Evolutionary conservation across 2,797 vertebrate species (phyloP).

Genomic region (Urosaurus nigricauda): DNA sequence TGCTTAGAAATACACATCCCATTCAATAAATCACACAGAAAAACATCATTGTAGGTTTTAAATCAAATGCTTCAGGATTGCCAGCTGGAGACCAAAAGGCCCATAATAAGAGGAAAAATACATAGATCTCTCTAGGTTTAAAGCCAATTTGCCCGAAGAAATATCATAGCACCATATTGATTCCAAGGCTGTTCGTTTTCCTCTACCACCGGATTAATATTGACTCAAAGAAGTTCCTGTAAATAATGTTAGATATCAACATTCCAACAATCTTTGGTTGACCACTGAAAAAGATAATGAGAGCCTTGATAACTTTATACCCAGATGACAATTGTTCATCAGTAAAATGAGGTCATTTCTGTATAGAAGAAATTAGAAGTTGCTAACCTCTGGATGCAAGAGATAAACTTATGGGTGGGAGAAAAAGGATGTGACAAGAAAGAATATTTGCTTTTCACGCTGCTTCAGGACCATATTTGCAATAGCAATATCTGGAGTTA

Average conservation of each 20-base stretch:
- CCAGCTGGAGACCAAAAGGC: slow-evolving; percentile 25
- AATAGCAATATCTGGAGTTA: no score
- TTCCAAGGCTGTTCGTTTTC: slow-evolving; percentile 18
- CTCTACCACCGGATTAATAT: slow-evolving; percentile 53
- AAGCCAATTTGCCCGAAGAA: slow-evolving; percentile 58
- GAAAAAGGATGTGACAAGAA: not conserved
- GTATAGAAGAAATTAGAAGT: slow-evolving; percentile 14
- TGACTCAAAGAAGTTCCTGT: slow-evolving; percentile 53
- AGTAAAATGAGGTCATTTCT: slow-evolving; percentile 32
- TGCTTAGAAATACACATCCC: slow-evolving; percentile 54
- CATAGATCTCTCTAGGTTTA: slow-evolving; percentile 56
- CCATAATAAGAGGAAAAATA: slow-evolving; percentile 53
- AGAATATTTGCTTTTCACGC: slow-evolving; percentile 2
- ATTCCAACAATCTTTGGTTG: slow-evolving; percentile 39
- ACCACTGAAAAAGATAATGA: slow-evolving; percentile 55
- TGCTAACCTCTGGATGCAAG: not conserved
- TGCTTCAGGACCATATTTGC: not conserved
- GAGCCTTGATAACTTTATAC: slow-evolving; percentile 48
- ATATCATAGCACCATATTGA: slow-evolving; percentile 61
- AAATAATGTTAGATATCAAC: slow-evolving; percentile 61
- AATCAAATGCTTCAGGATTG: slow-evolving; percentile 48
- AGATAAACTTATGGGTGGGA: slow-evolving; percentile 35
- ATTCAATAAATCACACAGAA: slow-evolving; percentile 56
- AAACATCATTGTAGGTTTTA: slow-evolving; percentile 34
- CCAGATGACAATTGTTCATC: slow-evolving; percentile 50